phyloP scores from a whole-genome alignment of 2,113 vertebrate genomes.

The Maccullochella peelii region DNA sequence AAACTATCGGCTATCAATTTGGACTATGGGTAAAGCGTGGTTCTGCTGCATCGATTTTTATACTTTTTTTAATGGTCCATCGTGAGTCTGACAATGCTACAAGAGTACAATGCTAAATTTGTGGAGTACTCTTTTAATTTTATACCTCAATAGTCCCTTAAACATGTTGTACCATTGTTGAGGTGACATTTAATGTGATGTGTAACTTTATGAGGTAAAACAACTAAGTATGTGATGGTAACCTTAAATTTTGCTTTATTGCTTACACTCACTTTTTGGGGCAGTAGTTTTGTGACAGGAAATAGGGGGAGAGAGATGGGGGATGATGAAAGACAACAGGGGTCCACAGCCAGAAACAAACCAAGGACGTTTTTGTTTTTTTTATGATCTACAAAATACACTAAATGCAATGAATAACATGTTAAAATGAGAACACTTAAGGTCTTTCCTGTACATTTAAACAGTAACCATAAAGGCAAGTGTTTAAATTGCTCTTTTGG shows the following conservation, averaged over 20 bases:
- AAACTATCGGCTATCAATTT: rapidly evolving
- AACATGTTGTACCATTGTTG: not conserved
- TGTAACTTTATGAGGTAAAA: not conserved
- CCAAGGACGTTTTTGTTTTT: not conserved
- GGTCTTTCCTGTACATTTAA: not conserved
- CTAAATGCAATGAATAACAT: too few species aligned
- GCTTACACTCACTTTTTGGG: not conserved
- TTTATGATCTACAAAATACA: too few species aligned
- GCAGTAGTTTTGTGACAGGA: not conserved
- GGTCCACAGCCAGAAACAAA: not conserved
- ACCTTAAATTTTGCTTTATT: not conserved
- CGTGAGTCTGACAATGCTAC: not conserved
- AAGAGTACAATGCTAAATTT: not conserved
- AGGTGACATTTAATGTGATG: not conserved
- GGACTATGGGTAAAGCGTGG: not conserved
- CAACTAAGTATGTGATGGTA: not conserved
- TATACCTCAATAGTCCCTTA: not conserved
- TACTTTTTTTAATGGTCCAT: not conserved
- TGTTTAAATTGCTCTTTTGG: not conserved
- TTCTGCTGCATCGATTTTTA: not conserved
- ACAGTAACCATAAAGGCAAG: not conserved
- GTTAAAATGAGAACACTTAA: not conserved
- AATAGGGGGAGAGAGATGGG: not conserved
- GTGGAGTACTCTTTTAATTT: not conserved
- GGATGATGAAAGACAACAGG: not conserved